Evolutionary conservation across 2,113 vertebrate genomes (phyloP).

Genomic region (Mesembrinibis cayennensis): DNA sequence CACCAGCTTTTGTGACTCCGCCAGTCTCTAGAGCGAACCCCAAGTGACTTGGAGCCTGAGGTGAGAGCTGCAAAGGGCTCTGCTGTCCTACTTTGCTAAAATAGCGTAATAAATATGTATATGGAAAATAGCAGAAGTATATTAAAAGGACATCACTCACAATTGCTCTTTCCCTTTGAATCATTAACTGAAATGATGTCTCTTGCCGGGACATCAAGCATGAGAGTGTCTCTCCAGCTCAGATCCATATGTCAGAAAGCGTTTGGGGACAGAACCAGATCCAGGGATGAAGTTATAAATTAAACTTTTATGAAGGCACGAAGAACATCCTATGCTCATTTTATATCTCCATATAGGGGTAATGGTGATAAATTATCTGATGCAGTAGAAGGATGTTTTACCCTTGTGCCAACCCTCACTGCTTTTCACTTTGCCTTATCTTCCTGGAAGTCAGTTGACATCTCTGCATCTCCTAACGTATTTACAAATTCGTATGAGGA

Average conservation of each 20-base stretch:
- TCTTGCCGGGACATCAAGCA: not conserved
- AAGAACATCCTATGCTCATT: slow-evolving; percentile 2
- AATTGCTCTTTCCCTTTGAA: not conserved
- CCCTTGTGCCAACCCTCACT: not conserved
- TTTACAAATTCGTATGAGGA: not conserved
- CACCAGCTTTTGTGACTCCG: not conserved
- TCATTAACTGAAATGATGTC: not conserved
- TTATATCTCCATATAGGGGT: not conserved
- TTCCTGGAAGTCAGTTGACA: not conserved
- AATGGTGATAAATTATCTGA: not conserved
- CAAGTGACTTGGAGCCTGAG: not conserved
- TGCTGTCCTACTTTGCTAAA: not conserved
- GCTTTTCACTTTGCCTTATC: not conserved
- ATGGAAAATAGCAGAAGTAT: not conserved
- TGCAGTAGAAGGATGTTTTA: not conserved
- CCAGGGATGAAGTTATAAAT: not conserved
- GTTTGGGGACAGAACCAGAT: not conserved
- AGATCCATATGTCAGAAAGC: not conserved
- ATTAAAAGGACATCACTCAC: not conserved
- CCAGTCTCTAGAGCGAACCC: not conserved
- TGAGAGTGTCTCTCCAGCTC: not conserved
- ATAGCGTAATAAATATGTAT: not conserved
- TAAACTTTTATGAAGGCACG: not conserved
- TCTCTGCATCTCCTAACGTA: not conserved
- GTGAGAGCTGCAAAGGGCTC: not conserved